Conservation (phyloP, 2,797 vertebrate genomes). For the Propithecus perrieri region DNA sequence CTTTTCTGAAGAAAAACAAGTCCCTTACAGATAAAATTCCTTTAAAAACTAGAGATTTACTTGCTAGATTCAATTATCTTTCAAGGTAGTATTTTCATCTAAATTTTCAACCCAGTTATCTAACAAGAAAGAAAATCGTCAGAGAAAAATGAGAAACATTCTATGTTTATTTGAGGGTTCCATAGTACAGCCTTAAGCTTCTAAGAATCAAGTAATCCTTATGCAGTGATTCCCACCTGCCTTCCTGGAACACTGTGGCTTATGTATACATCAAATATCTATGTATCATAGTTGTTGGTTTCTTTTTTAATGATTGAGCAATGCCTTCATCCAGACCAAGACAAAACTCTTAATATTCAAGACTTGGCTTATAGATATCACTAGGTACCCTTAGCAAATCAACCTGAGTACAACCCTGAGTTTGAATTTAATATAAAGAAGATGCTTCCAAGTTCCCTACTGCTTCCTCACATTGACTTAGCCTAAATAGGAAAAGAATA, state of each 20-base stretch:
- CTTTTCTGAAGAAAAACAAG: not conserved
- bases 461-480: not conserved
- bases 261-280: not conserved
- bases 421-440: constrained; percentile 19
- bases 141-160: not conserved
- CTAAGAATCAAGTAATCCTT: not conserved
- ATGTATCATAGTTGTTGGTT: not conserved
- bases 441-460: not conserved
- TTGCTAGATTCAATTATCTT: not conserved
- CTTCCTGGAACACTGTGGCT: not conserved
- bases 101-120: not conserved
- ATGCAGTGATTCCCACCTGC: not conserved
- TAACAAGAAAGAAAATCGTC: not conserved
- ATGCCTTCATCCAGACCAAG: not conserved
- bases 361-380: not conserved
- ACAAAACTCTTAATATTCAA: not conserved
- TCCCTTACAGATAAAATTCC: not conserved
- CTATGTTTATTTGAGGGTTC: not conserved
- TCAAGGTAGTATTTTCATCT: not conserved
- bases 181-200: not conserved
- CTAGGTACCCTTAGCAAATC: not conserved
- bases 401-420: not conserved
- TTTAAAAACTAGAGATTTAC: not conserved
- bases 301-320: not conserved
- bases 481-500: not conserved